A percentile compares a stretch with the other conserved stretches of the same genome.
Evolutionary conservation across 1,140 invertebrate genomes (phyloP).

Genomic region (Drosophila arizonae): DNA sequence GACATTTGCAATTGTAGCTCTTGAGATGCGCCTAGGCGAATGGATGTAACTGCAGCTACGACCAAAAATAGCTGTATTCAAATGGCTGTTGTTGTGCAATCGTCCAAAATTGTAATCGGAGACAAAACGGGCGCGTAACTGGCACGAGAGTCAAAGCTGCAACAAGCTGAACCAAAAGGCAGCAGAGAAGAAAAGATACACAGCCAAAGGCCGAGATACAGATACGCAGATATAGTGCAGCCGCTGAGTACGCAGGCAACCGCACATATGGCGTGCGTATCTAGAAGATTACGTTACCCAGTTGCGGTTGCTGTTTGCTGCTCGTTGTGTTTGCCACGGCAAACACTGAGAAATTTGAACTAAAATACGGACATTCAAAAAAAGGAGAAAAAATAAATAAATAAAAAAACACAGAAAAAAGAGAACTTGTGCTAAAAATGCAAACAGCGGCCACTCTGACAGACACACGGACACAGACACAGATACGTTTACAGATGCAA

Average conservation of each 20-base stretch:
- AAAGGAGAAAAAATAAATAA: slow-evolving; percentile 36
- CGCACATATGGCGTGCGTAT: slow-evolving; percentile 57
- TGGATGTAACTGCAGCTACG: background rate
- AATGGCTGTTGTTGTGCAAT: slow-evolving; percentile 23
- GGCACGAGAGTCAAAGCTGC: slow-evolving; percentile 33
- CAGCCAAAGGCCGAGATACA: slow-evolving; percentile 46
- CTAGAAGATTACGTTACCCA: slow-evolving; percentile 74
- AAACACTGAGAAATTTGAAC: slow-evolving; percentile 49
- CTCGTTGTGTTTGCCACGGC: background rate
- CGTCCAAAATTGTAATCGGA: slow-evolving; percentile 19
- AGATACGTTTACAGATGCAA: slow-evolving; percentile 35
- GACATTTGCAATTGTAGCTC: slow-evolving; percentile 31
- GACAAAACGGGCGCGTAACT: slow-evolving; percentile 31
- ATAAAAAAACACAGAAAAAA: slow-evolving; percentile 3
- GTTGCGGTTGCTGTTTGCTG: slow-evolving; percentile 53
- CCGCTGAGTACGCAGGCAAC: slow-evolving; percentile 19
- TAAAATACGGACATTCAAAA: slow-evolving; percentile 54
- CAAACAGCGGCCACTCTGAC: slow-evolving; percentile 64
- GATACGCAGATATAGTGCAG: slow-evolving; percentile 37
- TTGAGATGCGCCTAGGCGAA: background rate
- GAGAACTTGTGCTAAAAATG: slow-evolving; percentile 74
- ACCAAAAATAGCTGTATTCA: slow-evolving; percentile 6
- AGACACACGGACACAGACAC: slow-evolving; percentile 31
- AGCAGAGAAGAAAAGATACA: slow-evolving; percentile 26
- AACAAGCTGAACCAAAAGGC: background rate